Evolutionary conservation across 1,140 invertebrate species (phyloP).

Genomic region (Neodiprion lecontei): DNA sequence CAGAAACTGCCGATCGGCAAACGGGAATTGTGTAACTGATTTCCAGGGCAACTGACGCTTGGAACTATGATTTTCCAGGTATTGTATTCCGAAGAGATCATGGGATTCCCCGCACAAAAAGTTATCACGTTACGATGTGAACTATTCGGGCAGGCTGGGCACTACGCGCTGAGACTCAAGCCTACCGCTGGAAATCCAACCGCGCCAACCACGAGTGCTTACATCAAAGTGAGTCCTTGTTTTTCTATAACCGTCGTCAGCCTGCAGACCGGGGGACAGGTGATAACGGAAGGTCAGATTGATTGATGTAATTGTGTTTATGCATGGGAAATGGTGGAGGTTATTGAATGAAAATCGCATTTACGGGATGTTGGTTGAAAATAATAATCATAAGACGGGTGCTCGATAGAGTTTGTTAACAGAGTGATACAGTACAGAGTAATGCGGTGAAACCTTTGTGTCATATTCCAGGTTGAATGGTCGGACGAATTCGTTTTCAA

Average conservation of each 20-base stretch:
- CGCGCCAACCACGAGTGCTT: constrained; percentile 67
- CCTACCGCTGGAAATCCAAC: constrained; percentile 63
- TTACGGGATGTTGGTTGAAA: background rate
- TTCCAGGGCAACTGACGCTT: background rate
- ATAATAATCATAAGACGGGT: background rate
- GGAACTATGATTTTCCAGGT: constrained; percentile 56
- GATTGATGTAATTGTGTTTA: background rate
- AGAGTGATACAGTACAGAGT: background rate
- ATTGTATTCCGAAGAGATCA: constrained; percentile 72
- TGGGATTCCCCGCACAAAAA: constrained; percentile 72
- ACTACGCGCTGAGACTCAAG: constrained; percentile 73
- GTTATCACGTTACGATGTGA: constrained; percentile 74
- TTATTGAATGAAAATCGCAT: background rate
- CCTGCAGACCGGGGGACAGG: too few species aligned
- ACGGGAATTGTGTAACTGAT: background rate
- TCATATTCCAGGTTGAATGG: constrained; percentile 73
- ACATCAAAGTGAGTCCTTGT: constrained; percentile 66
- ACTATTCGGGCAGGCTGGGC: constrained; percentile 78
- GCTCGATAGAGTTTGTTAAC: background rate
- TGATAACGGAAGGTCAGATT: background rate
- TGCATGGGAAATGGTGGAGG: too few species aligned
- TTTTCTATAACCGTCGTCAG: constrained; percentile 8
- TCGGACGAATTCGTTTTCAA: constrained; percentile 83
- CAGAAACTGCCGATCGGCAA: too few species aligned
- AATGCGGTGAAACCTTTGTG: background rate